Percentiles rank a stretch among this genome's conserved stretches.
Conservation (phyloP, 2,113 vertebrate genomes). For the Mormyrus lacerda region DNA sequence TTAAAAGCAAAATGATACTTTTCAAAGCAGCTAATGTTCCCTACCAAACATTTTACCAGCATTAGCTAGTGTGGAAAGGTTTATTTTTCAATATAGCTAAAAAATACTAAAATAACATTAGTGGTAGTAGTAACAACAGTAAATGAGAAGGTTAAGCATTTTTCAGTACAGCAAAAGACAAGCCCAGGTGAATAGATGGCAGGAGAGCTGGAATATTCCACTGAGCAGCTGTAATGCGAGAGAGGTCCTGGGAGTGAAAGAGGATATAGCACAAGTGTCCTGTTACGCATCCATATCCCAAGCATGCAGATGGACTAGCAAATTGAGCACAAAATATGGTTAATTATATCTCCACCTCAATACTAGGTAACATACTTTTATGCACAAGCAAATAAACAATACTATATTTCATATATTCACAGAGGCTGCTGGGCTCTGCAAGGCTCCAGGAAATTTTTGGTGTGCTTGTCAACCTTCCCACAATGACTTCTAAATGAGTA, state of each 20-base stretch:
- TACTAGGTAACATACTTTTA: neutral
- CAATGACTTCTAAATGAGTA: neutral
- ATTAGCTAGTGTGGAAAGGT: neutral
- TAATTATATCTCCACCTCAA: neutral
- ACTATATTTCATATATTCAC: neutral
- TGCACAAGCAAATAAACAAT: neutral
- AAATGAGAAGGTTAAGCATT: neutral
- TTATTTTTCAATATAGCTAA: neutral
- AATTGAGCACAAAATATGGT: neutral
- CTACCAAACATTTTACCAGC: neutral
- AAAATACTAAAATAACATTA: neutral
- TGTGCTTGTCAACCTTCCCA: neutral
- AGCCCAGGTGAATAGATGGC: neutral
- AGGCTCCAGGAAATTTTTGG: neutral
- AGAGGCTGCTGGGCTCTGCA: neutral
- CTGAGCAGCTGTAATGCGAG: slow-evolving; percentile 15
- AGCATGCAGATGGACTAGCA: neutral
- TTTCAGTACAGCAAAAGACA: neutral
- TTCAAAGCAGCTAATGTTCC: neutral
- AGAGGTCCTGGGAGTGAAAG: slow-evolving; percentile 8
- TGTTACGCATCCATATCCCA: neutral
- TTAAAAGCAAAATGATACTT: neutral
- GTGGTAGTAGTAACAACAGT: neutral
- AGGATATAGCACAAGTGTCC: slow-evolving; percentile 6
- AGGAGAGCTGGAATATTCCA: slow-evolving; percentile 8